These are phyloP conservation scores for Orthosia cruda DNA, from an alignment of 2,888 invertebrate species.

Conservation along the genomic window DNA sequence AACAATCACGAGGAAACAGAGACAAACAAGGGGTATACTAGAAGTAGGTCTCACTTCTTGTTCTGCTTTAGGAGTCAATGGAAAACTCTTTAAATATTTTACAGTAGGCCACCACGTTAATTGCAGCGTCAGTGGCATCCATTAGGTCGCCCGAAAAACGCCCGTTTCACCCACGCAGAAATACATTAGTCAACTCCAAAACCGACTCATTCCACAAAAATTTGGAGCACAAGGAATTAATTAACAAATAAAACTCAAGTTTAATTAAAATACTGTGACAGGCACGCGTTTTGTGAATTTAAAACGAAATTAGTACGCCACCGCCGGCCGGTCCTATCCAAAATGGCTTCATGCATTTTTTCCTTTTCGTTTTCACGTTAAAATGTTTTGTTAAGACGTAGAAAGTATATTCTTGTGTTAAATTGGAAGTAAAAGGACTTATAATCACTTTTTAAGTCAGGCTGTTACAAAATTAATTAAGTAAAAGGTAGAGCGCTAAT, in stretches of 20 bases:
- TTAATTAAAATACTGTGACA: constrained; percentile 63
- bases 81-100: too few species aligned
- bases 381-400: constrained; percentile 8
- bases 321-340: too few species aligned
- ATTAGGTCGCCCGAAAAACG: neutral
- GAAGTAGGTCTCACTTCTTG: too few species aligned
- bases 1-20: too few species aligned
- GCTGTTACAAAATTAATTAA: constrained; percentile 33
- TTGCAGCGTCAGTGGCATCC: too few species aligned
- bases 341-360: constrained; percentile 37
- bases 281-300: constrained; percentile 62
- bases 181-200: constrained; percentile 20
- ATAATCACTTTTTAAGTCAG: constrained; percentile 37
- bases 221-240: constrained; percentile 35
- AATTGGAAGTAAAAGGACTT: constrained; percentile 26
- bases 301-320: constrained; percentile 47
- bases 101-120: too few species aligned
- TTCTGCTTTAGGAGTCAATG: too few species aligned
- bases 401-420: constrained; percentile 17
- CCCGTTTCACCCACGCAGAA: neutral
- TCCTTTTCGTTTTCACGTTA: constrained; percentile 26
- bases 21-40: too few species aligned
- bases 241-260: constrained; percentile 54
- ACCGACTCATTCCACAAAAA: constrained; percentile 20
- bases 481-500: constrained; percentile 1